A percentile compares a stretch with the other conserved stretches of the same genome.
Evolutionary conservation across 2,797 vertebrate species (phyloP).

Genomic region (Denticeps clupeoides): DNA sequence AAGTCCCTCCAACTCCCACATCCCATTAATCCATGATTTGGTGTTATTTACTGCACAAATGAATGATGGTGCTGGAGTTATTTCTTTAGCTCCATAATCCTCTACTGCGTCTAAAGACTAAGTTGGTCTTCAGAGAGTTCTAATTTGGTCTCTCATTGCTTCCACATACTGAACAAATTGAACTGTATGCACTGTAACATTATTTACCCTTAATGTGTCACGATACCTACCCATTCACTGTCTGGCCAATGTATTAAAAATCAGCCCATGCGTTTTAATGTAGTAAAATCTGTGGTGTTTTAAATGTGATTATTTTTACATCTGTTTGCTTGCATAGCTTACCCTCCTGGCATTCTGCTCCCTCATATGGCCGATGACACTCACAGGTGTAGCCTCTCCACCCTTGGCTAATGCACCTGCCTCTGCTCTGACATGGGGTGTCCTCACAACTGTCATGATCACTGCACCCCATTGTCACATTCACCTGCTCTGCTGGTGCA

Average conservation of each 20-base stretch:
- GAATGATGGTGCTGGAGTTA: neutral
- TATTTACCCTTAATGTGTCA: too few relatives aligned
- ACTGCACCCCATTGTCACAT: conserved; percentile 67
- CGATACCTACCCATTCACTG: too few relatives aligned
- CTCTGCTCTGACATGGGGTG: conserved; percentile 74
- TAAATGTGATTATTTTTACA: neutral
- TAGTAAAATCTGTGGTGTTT: too few relatives aligned
- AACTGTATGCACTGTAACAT: neutral
- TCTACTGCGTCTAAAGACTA: conserved; percentile 28
- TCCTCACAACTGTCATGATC: conserved; percentile 69
- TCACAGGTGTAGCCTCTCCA: conserved; percentile 74
- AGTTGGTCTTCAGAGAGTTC: too few relatives aligned
- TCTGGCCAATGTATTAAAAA: too few relatives aligned
- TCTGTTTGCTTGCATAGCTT: conserved; percentile 28
- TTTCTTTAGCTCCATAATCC: conserved; percentile 46
- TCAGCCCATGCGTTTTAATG: too few relatives aligned
- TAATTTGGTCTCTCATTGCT: too few relatives aligned
- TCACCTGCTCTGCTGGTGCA: conserved; percentile 41
- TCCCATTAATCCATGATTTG: conserved; percentile 45
- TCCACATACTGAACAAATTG: conserved; percentile 9
- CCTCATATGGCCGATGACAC: conserved; percentile 72
- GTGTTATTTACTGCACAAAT: conserved; percentile 25
- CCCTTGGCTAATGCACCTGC: conserved; percentile 67
- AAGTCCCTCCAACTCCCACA: conserved; percentile 27
- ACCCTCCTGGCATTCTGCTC: conserved; percentile 68